Evolutionary conservation across 2,888 invertebrate species (phyloP), one percentile per base, ranked within the genome.

Genomic region (Drosophila aldrichi): DNA sequence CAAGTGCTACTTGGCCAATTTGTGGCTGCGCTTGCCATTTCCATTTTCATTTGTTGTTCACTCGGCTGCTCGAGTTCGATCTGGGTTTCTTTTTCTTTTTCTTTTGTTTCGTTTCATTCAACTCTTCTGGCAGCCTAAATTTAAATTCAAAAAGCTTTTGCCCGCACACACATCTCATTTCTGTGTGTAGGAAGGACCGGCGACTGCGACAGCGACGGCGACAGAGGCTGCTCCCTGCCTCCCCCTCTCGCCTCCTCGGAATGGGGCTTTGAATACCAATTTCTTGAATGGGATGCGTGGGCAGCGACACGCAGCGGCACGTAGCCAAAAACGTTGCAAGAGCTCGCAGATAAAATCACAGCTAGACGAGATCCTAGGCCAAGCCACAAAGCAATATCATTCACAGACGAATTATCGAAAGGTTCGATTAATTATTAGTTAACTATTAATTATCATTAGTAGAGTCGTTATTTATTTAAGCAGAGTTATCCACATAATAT

Each of bases 51-150:
- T 32, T 36, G 52, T 20, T 44, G 7, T 34, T 54, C 12, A 7
- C 29, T 41, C 20, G 5, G 16, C 3, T 32, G 8, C 25, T 48
- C 10, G 48, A 25, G 12, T 55, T 44, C 3, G 57, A 36, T 44
- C 56, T 56, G 51, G 59, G 32, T 71, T 57, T 55, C 55, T n/a
- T 40, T 56, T 40, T 56, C 56, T 75, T 62, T 78, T 40, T 56
- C 59, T 76, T 62, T 78, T 78, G 81, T 78, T 76, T 78, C 60
- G 59, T 68, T 66, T 60, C 81, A 68, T 78, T 78, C 77, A 80
- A 80, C 81, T 70, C 66, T 60, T 46, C 58, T 34, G 78, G 59
- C 65, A 75, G 80, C 61, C 80, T 49, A 67, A 80, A 77, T 80
- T 76, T 40, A 52, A 70, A 64, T 66, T 54, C 49, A 44, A 72